Evolutionary conservation across 2,797 vertebrate species (phyloP).

Genomic region (Labeo calbasu): DNA sequence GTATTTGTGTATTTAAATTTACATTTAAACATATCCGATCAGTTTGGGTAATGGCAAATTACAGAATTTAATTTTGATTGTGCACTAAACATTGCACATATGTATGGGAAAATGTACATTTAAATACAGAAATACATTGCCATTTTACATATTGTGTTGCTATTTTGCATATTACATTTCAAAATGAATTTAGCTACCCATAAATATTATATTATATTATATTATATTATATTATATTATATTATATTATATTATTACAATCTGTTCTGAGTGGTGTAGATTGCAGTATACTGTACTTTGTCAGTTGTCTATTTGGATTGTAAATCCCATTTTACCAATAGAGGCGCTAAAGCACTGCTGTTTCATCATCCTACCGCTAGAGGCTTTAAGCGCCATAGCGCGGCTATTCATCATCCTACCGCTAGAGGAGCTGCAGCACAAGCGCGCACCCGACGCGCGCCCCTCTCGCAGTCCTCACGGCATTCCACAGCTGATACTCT

Average conservation of each 20-base stretch:
- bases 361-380: neutral
- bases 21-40: too few species aligned
- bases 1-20: too few species aligned
- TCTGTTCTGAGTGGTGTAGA: neutral
- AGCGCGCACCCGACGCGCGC: constrained; percentile 34
- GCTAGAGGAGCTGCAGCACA: constrained; percentile 45
- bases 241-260: neutral
- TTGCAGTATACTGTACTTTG: neutral
- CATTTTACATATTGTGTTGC: too few species aligned
- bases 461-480: constrained; percentile 10
- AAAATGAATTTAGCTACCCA: too few species aligned
- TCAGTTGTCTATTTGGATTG: neutral
- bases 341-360: neutral
- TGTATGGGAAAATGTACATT: too few species aligned
- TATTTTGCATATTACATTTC: too few species aligned
- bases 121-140: too few species aligned
- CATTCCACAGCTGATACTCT: constrained; percentile 41
- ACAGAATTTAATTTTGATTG: too few species aligned
- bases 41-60: too few species aligned
- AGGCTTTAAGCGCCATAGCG: neutral
- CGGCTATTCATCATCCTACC: constrained; percentile 29
- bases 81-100: too few species aligned
- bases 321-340: neutral
- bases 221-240: neutral
- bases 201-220: too few species aligned